phyloP scores from a whole-genome alignment of 92 coral and sea anemone genomes.

The Desmophyllum pertusum region DNA sequence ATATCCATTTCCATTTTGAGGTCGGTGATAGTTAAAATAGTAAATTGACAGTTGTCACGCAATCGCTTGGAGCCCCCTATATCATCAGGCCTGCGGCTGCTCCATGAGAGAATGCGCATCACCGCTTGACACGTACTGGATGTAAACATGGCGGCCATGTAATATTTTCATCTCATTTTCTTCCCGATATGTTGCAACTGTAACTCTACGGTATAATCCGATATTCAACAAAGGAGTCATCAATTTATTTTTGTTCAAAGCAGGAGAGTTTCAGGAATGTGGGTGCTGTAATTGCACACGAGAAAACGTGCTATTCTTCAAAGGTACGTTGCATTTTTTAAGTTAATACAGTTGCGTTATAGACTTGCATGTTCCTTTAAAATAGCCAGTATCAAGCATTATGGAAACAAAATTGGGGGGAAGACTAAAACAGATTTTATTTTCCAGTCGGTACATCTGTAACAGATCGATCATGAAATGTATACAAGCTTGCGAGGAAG shows the following conservation, averaged over 20 bases:
- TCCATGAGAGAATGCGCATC: conserved; percentile 44
- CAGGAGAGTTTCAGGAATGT: not conserved
- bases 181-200: not conserved
- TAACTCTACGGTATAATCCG: not conserved
- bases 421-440: not conserved
- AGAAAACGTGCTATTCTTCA: not conserved
- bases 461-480: too few relatives aligned
- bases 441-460: not conserved
- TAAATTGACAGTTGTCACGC: not conserved
- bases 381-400: not conserved
- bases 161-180: not conserved
- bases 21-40: too few relatives aligned
- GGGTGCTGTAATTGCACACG: conserved; percentile 4
- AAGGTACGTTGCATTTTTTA: conserved; percentile 13
- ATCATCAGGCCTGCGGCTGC: not conserved
- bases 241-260: not conserved
- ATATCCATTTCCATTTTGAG: too few relatives aligned
- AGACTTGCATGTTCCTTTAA: not conserved
- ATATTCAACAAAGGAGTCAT: not conserved
- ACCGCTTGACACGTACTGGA: conserved; percentile 61
- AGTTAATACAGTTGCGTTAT: too few relatives aligned
- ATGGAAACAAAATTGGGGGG: not conserved
- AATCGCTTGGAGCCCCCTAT: not conserved
- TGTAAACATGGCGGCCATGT: conserved; percentile 54
- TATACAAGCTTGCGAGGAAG: too few relatives aligned